A percentile compares a stretch with the other conserved stretches of the same genome.
phyloP scores from a whole-genome alignment of 1,140 invertebrate species.

The Cydia strobilella region DNA sequence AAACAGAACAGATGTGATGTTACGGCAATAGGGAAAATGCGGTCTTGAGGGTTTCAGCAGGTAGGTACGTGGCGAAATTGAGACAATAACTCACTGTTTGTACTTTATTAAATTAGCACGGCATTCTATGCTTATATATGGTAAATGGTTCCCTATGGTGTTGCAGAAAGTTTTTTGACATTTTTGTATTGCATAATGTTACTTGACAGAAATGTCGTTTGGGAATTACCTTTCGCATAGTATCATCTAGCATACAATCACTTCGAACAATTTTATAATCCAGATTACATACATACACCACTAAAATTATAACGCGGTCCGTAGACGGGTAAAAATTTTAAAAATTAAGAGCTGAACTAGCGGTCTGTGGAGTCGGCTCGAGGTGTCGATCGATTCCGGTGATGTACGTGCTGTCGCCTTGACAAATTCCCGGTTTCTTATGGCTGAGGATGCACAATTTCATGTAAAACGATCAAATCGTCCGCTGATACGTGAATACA shows the following conservation, averaged over 20 bases:
- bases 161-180: too few species aligned
- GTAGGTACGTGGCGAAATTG: slow-evolving; percentile 18
- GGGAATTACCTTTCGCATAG: too few species aligned
- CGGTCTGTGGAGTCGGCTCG: not conserved
- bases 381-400: slow-evolving; percentile 27
- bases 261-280: too few species aligned
- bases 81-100: slow-evolving; percentile 20
- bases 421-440: slow-evolving; percentile 14
- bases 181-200: too few species aligned
- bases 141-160: too few species aligned
- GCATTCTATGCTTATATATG: not conserved
- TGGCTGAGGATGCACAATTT: slow-evolving; percentile 11
- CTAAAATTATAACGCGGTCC: too few species aligned
- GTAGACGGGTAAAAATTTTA: too few species aligned
- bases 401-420: slow-evolving; percentile 22
- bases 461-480: not conserved
- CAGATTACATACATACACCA: too few species aligned
- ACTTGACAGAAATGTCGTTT: too few species aligned
- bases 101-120: slow-evolving; percentile 18
- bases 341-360: not conserved
- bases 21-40: slow-evolving; percentile 19
- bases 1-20: slow-evolving; percentile 28
- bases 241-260: too few species aligned
- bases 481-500: not conserved
- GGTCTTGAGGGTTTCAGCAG: slow-evolving; percentile 4